Evolutionary conservation across 2,113 vertebrate species (phyloP).

Genomic region (Ciconia boyciana): DNA sequence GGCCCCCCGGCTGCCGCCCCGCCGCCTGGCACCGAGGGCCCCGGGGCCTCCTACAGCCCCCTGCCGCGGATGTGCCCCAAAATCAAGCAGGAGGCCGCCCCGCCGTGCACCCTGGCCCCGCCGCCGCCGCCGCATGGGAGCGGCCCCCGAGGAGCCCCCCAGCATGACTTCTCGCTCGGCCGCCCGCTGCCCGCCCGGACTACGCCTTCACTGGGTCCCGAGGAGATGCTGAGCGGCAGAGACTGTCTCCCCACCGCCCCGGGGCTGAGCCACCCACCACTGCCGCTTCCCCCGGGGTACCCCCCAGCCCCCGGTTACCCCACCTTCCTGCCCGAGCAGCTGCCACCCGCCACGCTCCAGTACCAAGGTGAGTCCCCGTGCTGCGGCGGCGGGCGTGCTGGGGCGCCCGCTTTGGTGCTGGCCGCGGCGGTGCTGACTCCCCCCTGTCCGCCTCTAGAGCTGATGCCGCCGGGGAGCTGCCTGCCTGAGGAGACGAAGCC

Average conservation of each 20-base stretch:
- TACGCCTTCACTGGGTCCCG: conserved; percentile 82
- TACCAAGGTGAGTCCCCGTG: conserved; percentile 87
- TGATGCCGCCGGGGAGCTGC: conserved; percentile 82
- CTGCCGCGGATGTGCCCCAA: conserved; percentile 75
- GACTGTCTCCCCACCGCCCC: conserved; percentile 79
- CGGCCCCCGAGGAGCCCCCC: conserved; percentile 72
- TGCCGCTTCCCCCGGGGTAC: conserved; percentile 83
- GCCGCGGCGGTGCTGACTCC: conserved; percentile 39
- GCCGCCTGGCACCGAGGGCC: conserved; percentile 69
- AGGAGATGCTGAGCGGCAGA: conserved; percentile 81
- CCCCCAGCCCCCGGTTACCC: conserved; percentile 80
- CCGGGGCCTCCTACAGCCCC: conserved; percentile 55
- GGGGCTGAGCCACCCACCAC: conserved; percentile 71
- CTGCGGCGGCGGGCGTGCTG: background rate
- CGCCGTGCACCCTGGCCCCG: conserved; percentile 78
- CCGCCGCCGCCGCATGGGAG: conserved; percentile 67
- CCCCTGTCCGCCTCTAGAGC: conserved; percentile 79
- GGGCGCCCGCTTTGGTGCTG: background rate
- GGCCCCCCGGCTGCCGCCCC: conserved; percentile 31
- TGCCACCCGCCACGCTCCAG: conserved; percentile 75
- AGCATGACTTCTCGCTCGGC: conserved; percentile 79
- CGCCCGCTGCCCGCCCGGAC: conserved; percentile 76
- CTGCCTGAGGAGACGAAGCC: conserved; percentile 90
- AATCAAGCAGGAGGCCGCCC: conserved; percentile 89
- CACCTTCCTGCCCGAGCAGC: conserved; percentile 81